Evolutionary conservation across 1,140 invertebrate species (phyloP).

Genomic region (Drosophila kanapiae): DNA sequence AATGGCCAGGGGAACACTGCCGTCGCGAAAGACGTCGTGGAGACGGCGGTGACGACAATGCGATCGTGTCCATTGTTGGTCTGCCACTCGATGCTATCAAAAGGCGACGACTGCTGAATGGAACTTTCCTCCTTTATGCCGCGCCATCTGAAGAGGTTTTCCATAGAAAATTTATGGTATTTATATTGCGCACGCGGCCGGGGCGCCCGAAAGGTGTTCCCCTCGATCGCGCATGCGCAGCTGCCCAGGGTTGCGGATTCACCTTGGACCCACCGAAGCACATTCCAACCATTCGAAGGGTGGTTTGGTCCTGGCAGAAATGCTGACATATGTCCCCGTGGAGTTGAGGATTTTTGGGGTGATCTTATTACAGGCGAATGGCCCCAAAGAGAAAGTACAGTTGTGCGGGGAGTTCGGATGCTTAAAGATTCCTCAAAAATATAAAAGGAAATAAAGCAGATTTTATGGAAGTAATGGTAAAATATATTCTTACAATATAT

Average conservation of each 20-base stretch:
- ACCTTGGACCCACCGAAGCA: constrained; percentile 26
- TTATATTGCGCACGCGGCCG: constrained; percentile 64
- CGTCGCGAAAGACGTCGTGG: constrained; percentile 67
- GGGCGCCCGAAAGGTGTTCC: constrained; percentile 58
- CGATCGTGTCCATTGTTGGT: constrained; percentile 65
- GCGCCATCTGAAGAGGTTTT: constrained; percentile 66
- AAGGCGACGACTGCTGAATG: constrained; percentile 57
- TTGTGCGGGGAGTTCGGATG: background rate
- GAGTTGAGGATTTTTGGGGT: constrained; percentile 20
- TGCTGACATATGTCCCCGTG: constrained; percentile 51
- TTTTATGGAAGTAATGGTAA: too few species aligned
- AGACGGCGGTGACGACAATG: constrained; percentile 53
- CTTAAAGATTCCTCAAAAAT: background rate
- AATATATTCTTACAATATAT: too few species aligned
- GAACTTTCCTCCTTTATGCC: constrained; percentile 64
- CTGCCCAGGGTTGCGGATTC: constrained; percentile 66
- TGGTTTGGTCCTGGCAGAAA: constrained; percentile 40
- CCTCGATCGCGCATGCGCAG: constrained; percentile 52
- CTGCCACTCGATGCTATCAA: constrained; percentile 27
- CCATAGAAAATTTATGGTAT: constrained; percentile 70
- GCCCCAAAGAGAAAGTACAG: constrained; percentile 23
- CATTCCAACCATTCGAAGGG: constrained; percentile 44
- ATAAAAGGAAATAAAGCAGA: background rate
- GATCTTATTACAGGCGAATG: constrained; percentile 1
- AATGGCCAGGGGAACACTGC: constrained; percentile 35